Base-by-base conservation (phyloP, 2,797 vertebrate species). In the Mycteria americana region DNA sequence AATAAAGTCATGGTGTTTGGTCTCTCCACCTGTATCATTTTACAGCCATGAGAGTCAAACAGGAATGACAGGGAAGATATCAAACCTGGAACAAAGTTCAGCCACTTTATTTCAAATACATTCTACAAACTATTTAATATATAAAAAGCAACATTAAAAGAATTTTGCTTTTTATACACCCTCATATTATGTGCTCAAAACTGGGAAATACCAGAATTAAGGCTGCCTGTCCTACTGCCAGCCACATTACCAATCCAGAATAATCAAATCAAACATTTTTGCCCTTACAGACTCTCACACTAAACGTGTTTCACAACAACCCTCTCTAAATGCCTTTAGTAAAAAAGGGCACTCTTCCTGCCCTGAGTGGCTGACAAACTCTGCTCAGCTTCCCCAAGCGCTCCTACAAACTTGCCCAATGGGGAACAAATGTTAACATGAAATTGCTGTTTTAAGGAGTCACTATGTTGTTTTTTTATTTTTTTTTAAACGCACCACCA, bases 1-100 rank as follows among this genome's bases (percentile, higher is more conserved):
- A 9, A 43, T 3, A 5, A 46, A 37, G 24, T 21, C 0, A 0
- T 24, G 0, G 2, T 21, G 50, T 82, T 69, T 50, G 30, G 24
- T 45, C 45, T 80, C 56, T 69, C 43, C 45, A 10, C 46, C 41
- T 9, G 3, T 17, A 12, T 33, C 53, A 11, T 80, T 39, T 64
- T 28, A 39, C 7, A 59, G 67, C 27, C 39, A 13, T 1, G 6
- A 37, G 22, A 45, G 59, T 30, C 78, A 27, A 59, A 51, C 68
- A 48, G 62, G 63, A 72, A 74, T 4, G 22, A 54, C 15, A 18
- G 77, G 25, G 53, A 91, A 57, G 31, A 43, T 14, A 28, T 25
- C 41, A n/a, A 53, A 43, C 50, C 60, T 64, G 62, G 31, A 80
- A 77, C 15, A 3, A 56, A 74, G 48, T 37, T 73, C 62, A 43